Conservation (phyloP, 1,140 invertebrate genomes). For the Drosophila auraria region DNA sequence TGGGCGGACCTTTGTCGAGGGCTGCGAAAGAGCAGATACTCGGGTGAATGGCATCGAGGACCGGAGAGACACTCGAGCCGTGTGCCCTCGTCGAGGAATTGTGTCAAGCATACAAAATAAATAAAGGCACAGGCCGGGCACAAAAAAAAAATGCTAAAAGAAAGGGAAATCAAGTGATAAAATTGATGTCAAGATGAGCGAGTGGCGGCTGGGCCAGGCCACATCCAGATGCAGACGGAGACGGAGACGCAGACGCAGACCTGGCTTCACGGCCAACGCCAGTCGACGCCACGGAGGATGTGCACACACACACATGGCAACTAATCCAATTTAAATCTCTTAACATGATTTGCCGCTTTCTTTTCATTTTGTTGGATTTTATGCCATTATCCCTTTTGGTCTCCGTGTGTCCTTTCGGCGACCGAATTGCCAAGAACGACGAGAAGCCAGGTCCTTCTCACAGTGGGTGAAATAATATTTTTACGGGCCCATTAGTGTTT, state of each 20-base stretch:
- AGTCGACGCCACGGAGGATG: constrained; percentile 37
- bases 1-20: constrained; percentile 7
- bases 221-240: constrained; percentile 8
- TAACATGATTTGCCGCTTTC: constrained; percentile 83
- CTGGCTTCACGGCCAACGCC: constrained; percentile 61
- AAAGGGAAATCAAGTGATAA: constrained; percentile 69
- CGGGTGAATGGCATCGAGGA: constrained; percentile 70
- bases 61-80: constrained; percentile 61
- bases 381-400: constrained; percentile 78
- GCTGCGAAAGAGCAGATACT: constrained; percentile 70
- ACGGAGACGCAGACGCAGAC: constrained; percentile 4
- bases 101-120: constrained; percentile 79
- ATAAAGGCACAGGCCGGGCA: constrained; percentile 40
- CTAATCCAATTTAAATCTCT: constrained; percentile 84
- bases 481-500: no score
- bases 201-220: constrained; percentile 37
- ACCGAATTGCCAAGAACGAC: constrained; percentile 59
- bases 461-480: neutral
- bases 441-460: constrained; percentile 19
- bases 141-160: constrained; percentile 25
- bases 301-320: constrained; percentile 61
- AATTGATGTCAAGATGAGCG: constrained; percentile 79
- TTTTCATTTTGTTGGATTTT: constrained; percentile 82
- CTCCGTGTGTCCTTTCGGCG: constrained; percentile 48
- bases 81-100: constrained; percentile 68